Evolutionary conservation across 1,140 invertebrate genomes (phyloP), one percentile per base, ranked within the genome.

Genomic region (Oedothorax gibbosus): DNA sequence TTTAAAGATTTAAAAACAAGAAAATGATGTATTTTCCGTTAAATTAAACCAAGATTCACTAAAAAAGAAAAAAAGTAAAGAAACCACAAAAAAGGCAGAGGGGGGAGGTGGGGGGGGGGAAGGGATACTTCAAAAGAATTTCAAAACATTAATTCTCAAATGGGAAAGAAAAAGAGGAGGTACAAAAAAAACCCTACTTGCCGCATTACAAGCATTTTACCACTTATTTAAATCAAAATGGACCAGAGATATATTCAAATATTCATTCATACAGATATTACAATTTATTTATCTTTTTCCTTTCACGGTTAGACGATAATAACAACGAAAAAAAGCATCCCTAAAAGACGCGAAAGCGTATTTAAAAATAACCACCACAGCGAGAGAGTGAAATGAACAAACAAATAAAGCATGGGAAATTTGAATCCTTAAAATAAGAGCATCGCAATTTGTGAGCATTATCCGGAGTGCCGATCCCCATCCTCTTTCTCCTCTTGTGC

Each of bases 391-490:
- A 7, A 51, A 18, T 15, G 14, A 62, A n/a, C 21, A 66, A 78
- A 50, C n/a, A 35, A 50, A 15, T 35, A 15, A 73, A 54, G 15
- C 20, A 35, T 64, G 20, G 18, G 68, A 82, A 82, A 82, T 82
- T 82, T 82, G 56, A 82, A 73, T 82, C 79, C 35, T 82, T 51
- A 72, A 82, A 82, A 69, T 82, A 82, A 82, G 69, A 82, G 78
- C 56, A 49, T 54, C 49, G 79, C 79, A 82, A 82, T 82, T 82
- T 82, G 66, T 82, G 69, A 72, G 66, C 49, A 82, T 82, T 82
- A 82, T 82, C 18, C 14, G 14, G 35, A 66, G 18, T 54, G n/a
- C 73, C 79, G 50, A 54, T 11, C 35, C 60, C 18, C 73, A 9
- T 12, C 21, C 57, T 21, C 11, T n/a, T 18, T 53, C 56, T 54